phyloP scores from a whole-genome alignment of 2,888 invertebrate species.

The Chrysotoxum bicinctum region DNA sequence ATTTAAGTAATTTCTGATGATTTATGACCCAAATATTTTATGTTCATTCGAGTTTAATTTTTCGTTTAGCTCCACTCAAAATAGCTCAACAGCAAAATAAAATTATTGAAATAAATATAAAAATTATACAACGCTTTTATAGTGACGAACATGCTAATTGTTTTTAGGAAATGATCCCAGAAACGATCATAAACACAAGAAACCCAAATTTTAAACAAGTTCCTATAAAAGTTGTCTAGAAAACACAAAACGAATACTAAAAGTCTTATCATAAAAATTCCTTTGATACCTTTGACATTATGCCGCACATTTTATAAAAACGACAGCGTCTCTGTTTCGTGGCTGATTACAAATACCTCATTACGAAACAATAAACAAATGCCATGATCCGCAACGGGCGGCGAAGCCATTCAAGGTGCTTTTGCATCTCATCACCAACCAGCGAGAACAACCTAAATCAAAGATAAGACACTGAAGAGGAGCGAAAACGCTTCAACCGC shows the following conservation, averaged over 20 bases:
- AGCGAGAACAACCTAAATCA: conserved; percentile 58
- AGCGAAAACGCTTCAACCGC: conserved; percentile 62
- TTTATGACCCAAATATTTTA: too few relatives aligned
- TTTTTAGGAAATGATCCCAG: too few relatives aligned
- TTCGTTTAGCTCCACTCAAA: too few relatives aligned
- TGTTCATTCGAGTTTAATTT: too few relatives aligned
- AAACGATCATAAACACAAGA: too few relatives aligned
- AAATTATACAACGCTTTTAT: too few relatives aligned
- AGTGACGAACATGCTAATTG: too few relatives aligned
- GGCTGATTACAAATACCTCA: conserved; percentile 52
- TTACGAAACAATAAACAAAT: conserved; percentile 70
- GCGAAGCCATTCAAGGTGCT: conserved; percentile 55
- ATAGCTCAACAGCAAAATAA: too few relatives aligned
- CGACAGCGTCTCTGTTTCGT: neutral
- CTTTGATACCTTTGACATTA: conserved; percentile 37
- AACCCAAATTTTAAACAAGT: neutral
- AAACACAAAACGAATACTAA: neutral
- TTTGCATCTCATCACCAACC: conserved; percentile 47
- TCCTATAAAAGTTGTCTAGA: neutral
- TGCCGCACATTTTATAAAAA: conserved; percentile 35
- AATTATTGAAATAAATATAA: too few relatives aligned
- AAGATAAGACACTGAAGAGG: conserved; percentile 64
- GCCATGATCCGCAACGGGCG: conserved; percentile 51
- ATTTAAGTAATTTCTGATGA: too few relatives aligned
- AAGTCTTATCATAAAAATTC: neutral